Evolutionary conservation across 2,888 invertebrate species (phyloP), one percentile per base, ranked within the genome.

Genomic region (Lepas anatifera): DNA sequence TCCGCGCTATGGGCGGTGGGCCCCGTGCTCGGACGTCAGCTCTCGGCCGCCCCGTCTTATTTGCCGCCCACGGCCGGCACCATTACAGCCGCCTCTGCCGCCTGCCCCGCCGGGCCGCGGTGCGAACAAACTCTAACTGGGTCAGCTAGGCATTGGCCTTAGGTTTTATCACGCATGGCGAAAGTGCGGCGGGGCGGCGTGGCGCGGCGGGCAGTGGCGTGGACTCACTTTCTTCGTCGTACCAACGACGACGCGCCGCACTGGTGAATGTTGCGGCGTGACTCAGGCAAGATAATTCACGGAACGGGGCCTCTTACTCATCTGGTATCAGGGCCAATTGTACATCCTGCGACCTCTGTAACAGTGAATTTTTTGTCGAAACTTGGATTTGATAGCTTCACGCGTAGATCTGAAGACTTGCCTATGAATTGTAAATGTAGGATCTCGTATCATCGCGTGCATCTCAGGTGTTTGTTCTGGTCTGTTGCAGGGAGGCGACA

Each of bases 81-180:
- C 29, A 27, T 25, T n/a, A n/a, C n/a, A n/a, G n/a, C n/a, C n/a
- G n/a, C n/a, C 39, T 39, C 39, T 10, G 39, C 39, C 7, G 8
- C 13, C 39, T 39, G 39, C 39, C 13, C 39, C 8, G 39, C 39
- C 8, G 8, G 39, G 8, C 39, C 8, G 32, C 29, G 58, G 35
- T 58, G 58, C 58, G 58, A 58, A 58, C 58, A 58, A 32, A 58
- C 58, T 58, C 58, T 32, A 58, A 58, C 58, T 35, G 22, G 58
- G 58, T 58, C 58, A 58, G 58, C 58, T 35, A 58, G 58, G 58
- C 58, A 58, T 58, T 58, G 58, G 58, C 58, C 58, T 58, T 58
- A 58, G 58, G 58, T 58, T 58, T 58, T 58, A 58, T 58, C 58
- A 35, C 32, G 58, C 58, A 58, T 35, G 58, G 58, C 58, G 58